phyloP scores from a whole-genome alignment of 2,113 vertebrate genomes.

The Plectropomus leopardus region DNA sequence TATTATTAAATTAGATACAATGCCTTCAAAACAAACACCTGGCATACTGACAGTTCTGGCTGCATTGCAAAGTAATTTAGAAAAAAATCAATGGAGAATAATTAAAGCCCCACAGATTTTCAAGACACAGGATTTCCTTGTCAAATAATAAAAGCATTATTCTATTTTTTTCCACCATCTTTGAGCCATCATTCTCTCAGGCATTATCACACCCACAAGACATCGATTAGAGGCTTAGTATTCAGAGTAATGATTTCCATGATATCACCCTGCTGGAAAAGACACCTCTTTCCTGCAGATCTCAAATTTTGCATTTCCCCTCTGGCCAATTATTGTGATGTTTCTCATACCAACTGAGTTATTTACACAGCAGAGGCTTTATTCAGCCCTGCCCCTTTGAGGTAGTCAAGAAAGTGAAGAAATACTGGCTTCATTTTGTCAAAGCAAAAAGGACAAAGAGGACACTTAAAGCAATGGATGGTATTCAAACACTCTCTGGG shows the following conservation, averaged over 20 bases:
- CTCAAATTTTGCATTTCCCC: constrained; percentile 28
- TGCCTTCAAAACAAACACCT: neutral
- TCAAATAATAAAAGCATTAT: neutral
- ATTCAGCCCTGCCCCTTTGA: neutral
- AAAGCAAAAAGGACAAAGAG: neutral
- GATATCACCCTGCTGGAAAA: neutral
- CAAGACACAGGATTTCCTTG: neutral
- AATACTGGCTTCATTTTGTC: neutral
- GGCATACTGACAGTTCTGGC: neutral
- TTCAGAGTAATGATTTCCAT: constrained; percentile 41
- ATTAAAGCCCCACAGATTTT: neutral
- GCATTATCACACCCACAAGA: constrained; percentile 41
- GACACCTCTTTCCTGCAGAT: constrained; percentile 6
- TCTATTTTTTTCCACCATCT: constrained; percentile 5
- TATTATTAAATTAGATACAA: neutral
- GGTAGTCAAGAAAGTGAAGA: neutral
- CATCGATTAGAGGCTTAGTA: constrained; percentile 48
- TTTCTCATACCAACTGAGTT: constrained; percentile 10
- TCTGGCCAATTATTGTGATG: constrained; percentile 10
- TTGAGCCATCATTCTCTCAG: neutral
- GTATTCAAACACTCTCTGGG: neutral
- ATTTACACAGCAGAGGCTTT: constrained; percentile 1
- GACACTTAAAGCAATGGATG: neutral
- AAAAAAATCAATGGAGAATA: neutral
- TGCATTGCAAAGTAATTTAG: neutral